Base-by-base conservation (phyloP, 2,888 invertebrate genomes). In the Andrena haemorrhoa region DNA sequence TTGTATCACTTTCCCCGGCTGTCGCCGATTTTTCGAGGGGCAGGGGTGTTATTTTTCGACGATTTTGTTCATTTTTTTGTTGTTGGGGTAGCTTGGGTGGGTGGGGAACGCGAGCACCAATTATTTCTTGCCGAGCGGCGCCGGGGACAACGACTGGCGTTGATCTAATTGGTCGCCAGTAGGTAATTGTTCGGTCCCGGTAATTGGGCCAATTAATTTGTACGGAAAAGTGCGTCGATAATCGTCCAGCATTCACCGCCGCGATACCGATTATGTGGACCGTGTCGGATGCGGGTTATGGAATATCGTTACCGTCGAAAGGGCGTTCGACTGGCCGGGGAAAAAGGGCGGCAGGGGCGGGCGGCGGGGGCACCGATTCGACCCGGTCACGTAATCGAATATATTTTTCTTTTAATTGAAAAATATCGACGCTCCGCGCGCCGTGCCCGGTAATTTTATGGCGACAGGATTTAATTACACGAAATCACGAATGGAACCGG, bases 131-230 rank as follows among this genome's bases (percentile, higher is more conserved):
- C 77, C 85, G 75, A 74, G 66, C 66, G 73, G 74, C 82, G 65
- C 68, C 69, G 74, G 69, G 84, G 84, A 86, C 86, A 91, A 91
- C 89, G 90, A 92, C 92, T 91, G 90, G 89, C 80, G 92, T 83
- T 89, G 89, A 91, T 91, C 91, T 93, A 93, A 93, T 93, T 93
- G 93, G 92, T 92, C 88, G 89, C 90, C 90, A 89, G 88, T 89
- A 91, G 91, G 91, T 92, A 93, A 93, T 93, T 92, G 92, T 90
- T 90, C 90, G 89, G 88, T 85, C 85, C 86, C 88, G 90, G 88
- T 93, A 93, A 93, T 93, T 93, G 93, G 92, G 89, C 93, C 93
- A 93, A 93, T 93, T 93, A 93, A 92, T 93, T 91, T 90, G 89
- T 91, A 90, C 90, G 89, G 89, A 92, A 92, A 92, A 91, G 88